A percentile compares a stretch with the other conserved stretches of the same genome.
Evolutionary conservation across 2,113 vertebrate species (phyloP).

Genomic region (Onychostruthus taczanowskii): DNA sequence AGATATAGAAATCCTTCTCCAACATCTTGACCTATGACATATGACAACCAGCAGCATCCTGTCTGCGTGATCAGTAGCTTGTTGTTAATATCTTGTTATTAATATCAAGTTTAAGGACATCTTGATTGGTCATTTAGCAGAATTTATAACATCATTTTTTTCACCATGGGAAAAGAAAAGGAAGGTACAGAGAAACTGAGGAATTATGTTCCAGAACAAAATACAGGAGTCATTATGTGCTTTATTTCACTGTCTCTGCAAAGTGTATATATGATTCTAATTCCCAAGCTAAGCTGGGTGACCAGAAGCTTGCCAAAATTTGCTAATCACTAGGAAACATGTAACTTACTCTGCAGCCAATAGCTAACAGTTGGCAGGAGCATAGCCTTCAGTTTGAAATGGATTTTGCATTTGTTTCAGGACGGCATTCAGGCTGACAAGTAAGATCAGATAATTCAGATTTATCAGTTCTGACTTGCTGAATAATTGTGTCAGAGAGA

Average conservation of each 20-base stretch:
- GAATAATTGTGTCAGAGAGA: slow-evolving; percentile 23
- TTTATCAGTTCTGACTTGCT: slow-evolving; percentile 61
- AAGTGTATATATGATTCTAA: slow-evolving; percentile 20
- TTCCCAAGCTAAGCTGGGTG: slow-evolving; percentile 40
- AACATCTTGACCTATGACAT: neutral
- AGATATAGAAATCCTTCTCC: neutral
- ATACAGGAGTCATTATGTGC: neutral
- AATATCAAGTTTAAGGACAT: neutral
- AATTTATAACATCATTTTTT: neutral
- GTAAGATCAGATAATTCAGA: slow-evolving; percentile 48
- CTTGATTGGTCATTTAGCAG: neutral
- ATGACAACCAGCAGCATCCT: neutral
- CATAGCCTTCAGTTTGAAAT: slow-evolving; percentile 46
- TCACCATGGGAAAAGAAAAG: neutral
- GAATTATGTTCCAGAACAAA: neutral
- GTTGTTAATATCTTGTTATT: neutral
- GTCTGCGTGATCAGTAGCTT: neutral
- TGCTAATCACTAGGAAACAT: slow-evolving; percentile 43
- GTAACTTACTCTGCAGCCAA: slow-evolving; percentile 29
- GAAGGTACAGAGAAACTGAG: neutral
- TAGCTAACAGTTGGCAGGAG: slow-evolving; percentile 32
- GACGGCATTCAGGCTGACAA: slow-evolving; percentile 51
- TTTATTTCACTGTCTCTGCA: neutral
- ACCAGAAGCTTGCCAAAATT: slow-evolving; percentile 22
- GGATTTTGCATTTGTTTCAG: slow-evolving; percentile 63